Evolutionary conservation across 1,140 invertebrate species (phyloP).

Genomic region (Agrilus planipennis): DNA sequence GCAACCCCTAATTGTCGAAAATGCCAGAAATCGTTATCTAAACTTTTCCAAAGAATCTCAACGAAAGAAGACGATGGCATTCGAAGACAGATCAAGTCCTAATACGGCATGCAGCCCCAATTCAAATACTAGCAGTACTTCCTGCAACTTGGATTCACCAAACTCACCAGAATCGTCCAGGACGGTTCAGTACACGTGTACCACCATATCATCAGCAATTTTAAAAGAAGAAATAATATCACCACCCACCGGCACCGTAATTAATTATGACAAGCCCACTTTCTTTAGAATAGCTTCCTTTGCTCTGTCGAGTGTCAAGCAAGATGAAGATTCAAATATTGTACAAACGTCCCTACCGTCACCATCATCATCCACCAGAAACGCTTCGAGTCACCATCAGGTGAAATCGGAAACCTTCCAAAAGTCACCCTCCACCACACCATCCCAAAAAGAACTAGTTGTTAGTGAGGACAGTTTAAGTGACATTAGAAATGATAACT

Average conservation of each 20-base stretch:
- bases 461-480: too few relatives aligned
- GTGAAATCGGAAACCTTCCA: constrained; percentile 4
- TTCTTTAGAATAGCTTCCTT: constrained; percentile 31
- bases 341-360: constrained; percentile 7
- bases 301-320: constrained; percentile 25
- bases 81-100: constrained; percentile 32
- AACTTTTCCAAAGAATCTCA: neutral
- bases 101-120: constrained; percentile 24
- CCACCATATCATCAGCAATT: constrained; percentile 19
- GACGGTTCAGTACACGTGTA: constrained; percentile 30
- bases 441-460: too few relatives aligned
- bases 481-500: constrained; percentile 11
- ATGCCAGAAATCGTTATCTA: too few relatives aligned
- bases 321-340: constrained; percentile 15
- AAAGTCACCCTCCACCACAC: constrained; percentile 14
- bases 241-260: too few relatives aligned
- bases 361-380: constrained; percentile 13
- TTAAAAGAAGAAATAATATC: too few relatives aligned
- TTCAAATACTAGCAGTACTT: constrained; percentile 9
- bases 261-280: too few relatives aligned
- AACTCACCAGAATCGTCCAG: constrained; percentile 32
- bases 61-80: constrained; percentile 23
- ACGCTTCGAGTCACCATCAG: constrained; percentile 8
- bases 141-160: constrained; percentile 18
- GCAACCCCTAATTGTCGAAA: too few relatives aligned